Evolutionary conservation across 2,113 vertebrate genomes (phyloP).

Genomic region (Jacana jacana): DNA sequence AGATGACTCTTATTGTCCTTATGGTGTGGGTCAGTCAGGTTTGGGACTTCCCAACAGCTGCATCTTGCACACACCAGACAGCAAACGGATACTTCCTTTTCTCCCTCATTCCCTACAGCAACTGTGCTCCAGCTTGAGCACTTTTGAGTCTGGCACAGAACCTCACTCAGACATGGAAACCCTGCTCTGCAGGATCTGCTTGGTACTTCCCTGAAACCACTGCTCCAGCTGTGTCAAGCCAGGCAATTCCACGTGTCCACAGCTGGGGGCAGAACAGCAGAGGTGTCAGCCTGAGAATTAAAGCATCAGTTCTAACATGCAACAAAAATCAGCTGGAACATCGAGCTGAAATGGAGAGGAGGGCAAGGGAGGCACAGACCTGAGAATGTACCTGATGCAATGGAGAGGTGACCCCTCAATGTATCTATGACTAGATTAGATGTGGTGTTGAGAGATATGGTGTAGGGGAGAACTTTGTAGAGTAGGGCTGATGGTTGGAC

Average conservation of each 20-base stretch:
- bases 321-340: background rate
- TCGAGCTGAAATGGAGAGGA: background rate
- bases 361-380: background rate
- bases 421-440: no score
- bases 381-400: no score
- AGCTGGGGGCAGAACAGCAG: background rate
- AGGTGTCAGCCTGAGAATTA: background rate
- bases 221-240: accelerated
- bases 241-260: background rate
- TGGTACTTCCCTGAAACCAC: background rate
- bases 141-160: background rate
- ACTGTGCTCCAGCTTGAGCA: background rate
- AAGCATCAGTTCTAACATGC: background rate
- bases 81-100: background rate
- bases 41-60: background rate
- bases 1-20: background rate
- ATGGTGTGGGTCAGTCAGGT: background rate
- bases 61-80: background rate
- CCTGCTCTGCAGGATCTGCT: background rate
- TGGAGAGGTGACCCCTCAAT: background rate
- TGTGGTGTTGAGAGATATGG: no score
- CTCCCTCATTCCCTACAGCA: background rate
- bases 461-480: no score
- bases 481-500: no score
- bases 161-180: background rate